Base-by-base conservation (phyloP, 1,140 invertebrate genomes). In the Lepidurus arcticus region DNA sequence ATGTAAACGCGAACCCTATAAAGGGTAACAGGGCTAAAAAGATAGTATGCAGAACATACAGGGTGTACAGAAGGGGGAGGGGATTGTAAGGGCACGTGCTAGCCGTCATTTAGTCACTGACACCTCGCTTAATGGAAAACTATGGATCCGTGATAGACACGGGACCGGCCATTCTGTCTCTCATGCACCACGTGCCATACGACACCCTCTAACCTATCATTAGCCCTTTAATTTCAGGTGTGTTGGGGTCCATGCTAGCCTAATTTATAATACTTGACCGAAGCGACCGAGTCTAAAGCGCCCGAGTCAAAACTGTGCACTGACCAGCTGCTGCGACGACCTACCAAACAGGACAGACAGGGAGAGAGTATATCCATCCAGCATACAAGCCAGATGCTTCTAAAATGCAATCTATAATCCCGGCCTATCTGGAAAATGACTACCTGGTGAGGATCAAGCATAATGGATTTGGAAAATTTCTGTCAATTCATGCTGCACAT, bases 71-170 rank as follows among this genome's bases (percentile, higher is more conserved):
- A 34, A 34, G 6, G 53, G 53, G 53, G n/a, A 21, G 53, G 3
- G 53, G 53, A 7, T 16, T 16, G 16, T 16, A 16, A 65, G 34
- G 34, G 34, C 53, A 65, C 53, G 53, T 65, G 53, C 53, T 65
- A 21, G 21, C n/a, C 21, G 53, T 65, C 53, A 65, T 65, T 65
- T 65, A 65, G 53, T 65, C 21, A 65, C 53, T 21, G 53, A 65
- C 53, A 65, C 53, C 53, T 65, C 53, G 53, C 53, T 65, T 65
- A 65, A 65, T 65, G 53, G 53, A 65, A 65, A 65, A 65, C 53
- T 65, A 65, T 65, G 53, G 53, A 65, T 65, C 53, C 53, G 53
- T 65, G 53, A 21, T 65, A 65, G 53, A 16, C 53, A 65, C 53
- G 7, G 53, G 7, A 65, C 34, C 34, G 34, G 34, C 3, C 3